phyloP scores from a whole-genome alignment of 2,797 vertebrate species.

The Macropus fuliginosus region DNA sequence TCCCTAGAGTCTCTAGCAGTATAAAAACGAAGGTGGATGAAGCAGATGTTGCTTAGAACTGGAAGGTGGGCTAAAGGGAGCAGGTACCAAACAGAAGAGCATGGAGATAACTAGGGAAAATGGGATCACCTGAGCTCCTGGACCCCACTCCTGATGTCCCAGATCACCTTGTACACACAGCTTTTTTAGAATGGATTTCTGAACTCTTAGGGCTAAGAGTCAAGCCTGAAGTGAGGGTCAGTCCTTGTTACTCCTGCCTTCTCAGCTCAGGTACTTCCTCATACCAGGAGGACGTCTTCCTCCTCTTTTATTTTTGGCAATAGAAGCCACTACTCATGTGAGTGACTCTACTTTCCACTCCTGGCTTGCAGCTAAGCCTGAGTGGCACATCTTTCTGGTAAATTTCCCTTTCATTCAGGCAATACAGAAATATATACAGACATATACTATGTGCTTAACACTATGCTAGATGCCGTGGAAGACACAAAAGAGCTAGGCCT shows the following conservation, averaged over 20 bases:
- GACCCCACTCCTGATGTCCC: not conserved
- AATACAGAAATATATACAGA: not conserved
- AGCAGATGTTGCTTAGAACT: conserved; percentile 48
- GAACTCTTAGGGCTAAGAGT: not conserved
- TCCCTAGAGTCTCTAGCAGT: not conserved
- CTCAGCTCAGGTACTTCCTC: not conserved
- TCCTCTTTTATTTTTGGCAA: not conserved
- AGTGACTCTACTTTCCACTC: not conserved
- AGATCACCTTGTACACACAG: not conserved
- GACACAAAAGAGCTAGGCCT: not conserved
- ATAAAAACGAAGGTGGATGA: not conserved
- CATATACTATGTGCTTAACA: not conserved
- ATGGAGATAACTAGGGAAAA: conserved; percentile 38
- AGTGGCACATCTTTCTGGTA: not conserved
- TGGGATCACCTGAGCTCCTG: conserved; percentile 25
- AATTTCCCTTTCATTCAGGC: not conserved
- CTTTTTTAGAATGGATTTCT: conserved; percentile 21
- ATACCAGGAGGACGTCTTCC: not conserved
- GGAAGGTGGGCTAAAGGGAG: conserved; percentile 49
- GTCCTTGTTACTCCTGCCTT: not conserved
- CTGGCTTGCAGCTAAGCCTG: not conserved
- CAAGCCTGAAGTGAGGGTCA: not conserved
- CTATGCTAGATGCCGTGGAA: not conserved
- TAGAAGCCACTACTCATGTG: not conserved
- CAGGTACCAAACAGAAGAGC: conserved; percentile 35